Evolutionary conservation across 2,113 vertebrate genomes (phyloP).

Genomic region (Pelmatolapia mariae): DNA sequence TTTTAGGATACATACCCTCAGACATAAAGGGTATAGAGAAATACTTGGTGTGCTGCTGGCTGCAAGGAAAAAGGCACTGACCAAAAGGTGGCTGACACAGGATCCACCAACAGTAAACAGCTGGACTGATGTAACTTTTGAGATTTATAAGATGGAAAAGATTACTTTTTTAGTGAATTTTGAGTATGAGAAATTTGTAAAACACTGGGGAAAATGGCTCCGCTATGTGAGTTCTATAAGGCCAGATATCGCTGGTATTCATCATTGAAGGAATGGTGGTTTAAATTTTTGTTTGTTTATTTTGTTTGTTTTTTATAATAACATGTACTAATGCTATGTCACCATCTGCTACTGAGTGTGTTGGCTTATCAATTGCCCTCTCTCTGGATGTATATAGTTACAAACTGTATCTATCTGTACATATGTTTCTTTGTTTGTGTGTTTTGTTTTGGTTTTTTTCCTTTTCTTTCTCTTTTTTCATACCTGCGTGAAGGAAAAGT

Average conservation of each 20-base stretch:
- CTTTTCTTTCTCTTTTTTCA: not conserved
- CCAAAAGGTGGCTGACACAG: not conserved
- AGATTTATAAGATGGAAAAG: not conserved
- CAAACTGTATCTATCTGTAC: accelerated
- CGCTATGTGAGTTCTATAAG: accelerated
- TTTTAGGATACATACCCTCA: not conserved
- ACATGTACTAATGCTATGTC: no score
- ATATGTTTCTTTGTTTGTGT: not conserved
- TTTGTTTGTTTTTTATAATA: no score
- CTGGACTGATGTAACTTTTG: not conserved
- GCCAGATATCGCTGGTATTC: not conserved
- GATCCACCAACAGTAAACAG: not conserved
- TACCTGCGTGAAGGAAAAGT: not conserved
- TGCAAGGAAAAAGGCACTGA: not conserved
- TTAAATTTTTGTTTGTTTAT: not conserved
- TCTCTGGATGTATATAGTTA: no score
- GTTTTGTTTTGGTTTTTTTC: not conserved
- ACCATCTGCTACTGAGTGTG: no score
- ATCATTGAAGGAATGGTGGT: not conserved
- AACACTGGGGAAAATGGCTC: accelerated
- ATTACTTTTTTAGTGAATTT: not conserved
- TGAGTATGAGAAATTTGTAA: not conserved
- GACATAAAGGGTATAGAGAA: not conserved
- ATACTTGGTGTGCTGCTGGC: not conserved
- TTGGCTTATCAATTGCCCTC: no score